Evolutionary conservation across 2,113 vertebrate species (phyloP).

Genomic region (Etia nguti): DNA sequence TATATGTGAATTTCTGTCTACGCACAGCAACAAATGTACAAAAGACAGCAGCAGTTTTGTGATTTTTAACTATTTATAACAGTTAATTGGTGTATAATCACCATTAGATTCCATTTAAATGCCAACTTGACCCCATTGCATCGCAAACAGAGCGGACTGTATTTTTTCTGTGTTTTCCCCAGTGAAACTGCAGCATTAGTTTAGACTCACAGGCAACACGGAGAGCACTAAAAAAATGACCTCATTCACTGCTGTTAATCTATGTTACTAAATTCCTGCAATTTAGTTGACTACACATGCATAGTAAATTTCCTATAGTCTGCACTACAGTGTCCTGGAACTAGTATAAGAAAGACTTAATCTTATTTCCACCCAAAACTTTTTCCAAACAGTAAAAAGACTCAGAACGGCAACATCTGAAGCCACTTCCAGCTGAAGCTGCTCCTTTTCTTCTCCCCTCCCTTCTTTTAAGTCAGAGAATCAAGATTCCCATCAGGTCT

Average conservation of each 20-base stretch:
- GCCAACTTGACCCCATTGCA: background rate
- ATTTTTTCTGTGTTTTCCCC: background rate
- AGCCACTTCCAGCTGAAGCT: background rate
- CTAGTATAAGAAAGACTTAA: background rate
- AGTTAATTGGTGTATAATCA: background rate
- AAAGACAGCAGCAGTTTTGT: background rate
- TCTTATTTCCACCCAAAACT: background rate
- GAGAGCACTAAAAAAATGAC: background rate
- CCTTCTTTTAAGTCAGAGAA: background rate
- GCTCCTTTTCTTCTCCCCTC: background rate
- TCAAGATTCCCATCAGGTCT: constrained; percentile 25
- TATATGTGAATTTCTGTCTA: background rate
- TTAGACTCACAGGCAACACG: background rate
- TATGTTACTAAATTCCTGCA: background rate
- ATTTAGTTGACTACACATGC: rapidly evolving
- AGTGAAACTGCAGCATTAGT: background rate
- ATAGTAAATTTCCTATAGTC: background rate
- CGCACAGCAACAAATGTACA: background rate
- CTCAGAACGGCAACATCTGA: background rate
- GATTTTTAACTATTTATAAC: background rate
- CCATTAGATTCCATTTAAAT: background rate
- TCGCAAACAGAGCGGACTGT: background rate
- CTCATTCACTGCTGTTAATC: background rate
- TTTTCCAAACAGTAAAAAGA: background rate
- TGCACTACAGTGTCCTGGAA: rapidly evolving